phyloP scores from a whole-genome alignment of 2,797 vertebrate species.

The Takifugu ocellatus region DNA sequence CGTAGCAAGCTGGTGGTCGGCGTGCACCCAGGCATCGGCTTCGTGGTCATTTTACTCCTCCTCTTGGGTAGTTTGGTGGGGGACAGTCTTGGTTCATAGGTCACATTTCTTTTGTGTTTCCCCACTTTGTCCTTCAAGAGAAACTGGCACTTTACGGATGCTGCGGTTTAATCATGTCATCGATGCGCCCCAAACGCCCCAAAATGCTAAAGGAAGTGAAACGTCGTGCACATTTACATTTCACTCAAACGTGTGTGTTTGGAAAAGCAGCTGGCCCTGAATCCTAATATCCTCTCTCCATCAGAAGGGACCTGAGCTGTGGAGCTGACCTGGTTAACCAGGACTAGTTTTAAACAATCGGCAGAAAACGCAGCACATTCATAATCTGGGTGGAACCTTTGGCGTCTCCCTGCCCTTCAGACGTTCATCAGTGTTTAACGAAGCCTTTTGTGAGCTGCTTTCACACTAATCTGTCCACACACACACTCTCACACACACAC shows the following conservation, averaged over 20 bases:
- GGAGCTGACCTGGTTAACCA: no score
- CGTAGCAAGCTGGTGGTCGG: slow-evolving; percentile 10
- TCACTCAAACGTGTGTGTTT: no score
- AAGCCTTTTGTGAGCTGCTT: slow-evolving; percentile 1
- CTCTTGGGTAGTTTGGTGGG: slow-evolving; percentile 3
- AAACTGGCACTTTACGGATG: neutral
- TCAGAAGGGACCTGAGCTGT: no score
- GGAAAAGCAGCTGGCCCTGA: no score
- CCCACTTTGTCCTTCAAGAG: neutral
- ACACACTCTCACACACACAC: no score
- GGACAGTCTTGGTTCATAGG: slow-evolving; percentile 5
- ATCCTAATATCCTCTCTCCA: no score
- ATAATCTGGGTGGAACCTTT: no score
- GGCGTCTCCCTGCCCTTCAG: neutral
- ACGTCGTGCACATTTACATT: no score
- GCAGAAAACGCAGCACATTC: no score
- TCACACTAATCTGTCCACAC: slow-evolving; percentile 14
- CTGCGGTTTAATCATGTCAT: slow-evolving; percentile 8
- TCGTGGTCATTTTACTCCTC: slow-evolving; percentile 4
- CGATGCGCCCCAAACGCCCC: slow-evolving; percentile 3
- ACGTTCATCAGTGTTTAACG: neutral
- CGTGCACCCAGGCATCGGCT: slow-evolving; percentile 1
- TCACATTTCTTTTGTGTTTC: slow-evolving; percentile 4
- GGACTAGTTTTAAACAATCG: no score
- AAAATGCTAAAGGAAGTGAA: neutral